These are phyloP conservation scores for Centropus unirufus DNA, from an alignment of 2,113 vertebrate species.

Conservation along the genomic window DNA sequence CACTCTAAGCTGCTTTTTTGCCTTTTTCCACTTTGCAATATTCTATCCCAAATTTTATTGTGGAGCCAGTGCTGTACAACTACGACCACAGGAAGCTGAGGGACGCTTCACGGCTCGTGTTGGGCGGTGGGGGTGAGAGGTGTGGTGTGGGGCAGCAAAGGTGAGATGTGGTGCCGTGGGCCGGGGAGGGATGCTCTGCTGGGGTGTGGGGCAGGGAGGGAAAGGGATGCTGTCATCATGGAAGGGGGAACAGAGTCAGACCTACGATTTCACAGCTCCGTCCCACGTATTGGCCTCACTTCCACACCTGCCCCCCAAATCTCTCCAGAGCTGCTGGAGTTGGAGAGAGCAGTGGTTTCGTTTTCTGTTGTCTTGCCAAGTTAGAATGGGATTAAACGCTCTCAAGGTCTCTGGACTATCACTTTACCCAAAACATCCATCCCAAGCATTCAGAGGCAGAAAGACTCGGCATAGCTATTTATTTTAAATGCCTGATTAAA, in stretches of 20 bases:
- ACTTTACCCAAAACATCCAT: constrained; percentile 84
- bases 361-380: constrained; percentile 77
- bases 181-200: background rate
- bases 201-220: background rate
- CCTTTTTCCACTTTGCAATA: fast-evolving
- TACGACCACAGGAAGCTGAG: fast-evolving
- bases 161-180: background rate
- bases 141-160: no score
- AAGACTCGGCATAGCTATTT: constrained; percentile 85
- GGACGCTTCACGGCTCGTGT: background rate
- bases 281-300: background rate
- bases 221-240: background rate
- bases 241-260: background rate
- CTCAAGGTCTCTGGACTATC: constrained; percentile 82
- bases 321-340: background rate
- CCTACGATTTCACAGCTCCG: background rate
- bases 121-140: background rate
- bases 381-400: constrained; percentile 79
- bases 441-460: constrained; percentile 77
- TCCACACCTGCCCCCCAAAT: background rate
- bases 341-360: constrained; percentile 54
- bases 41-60: background rate
- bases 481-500: constrained; percentile 92
- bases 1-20: background rate
- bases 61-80: fast-evolving